Evolutionary conservation across 2,888 invertebrate genomes (phyloP), one percentile per base, ranked within the genome.

Genomic region (Idaea straminata): DNA sequence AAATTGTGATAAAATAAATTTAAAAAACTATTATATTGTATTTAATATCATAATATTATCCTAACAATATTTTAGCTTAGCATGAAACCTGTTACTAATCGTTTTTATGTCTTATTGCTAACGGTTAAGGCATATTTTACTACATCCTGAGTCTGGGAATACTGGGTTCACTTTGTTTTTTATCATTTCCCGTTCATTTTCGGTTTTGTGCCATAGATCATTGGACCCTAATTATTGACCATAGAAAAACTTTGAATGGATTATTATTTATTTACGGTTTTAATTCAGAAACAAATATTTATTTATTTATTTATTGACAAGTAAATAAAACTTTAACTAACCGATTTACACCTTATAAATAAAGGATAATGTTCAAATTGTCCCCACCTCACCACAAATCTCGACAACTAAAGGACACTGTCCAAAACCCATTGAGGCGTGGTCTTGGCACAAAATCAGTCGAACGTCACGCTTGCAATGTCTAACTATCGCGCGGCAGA

Each of bases 401-500:
- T 47, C 13, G 13, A 47, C 47, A 6, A 47, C 7, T 47, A 47
- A 47, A 47, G 47, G 10, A 13, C 47, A 47, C 5, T 47, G 47
- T 4, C 10, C 47, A 47, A 47, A 47, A 47, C 47, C 47, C 47
- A 13, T 13, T 10, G 6, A 6, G 47, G 10, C 47, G 47, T 47
- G 47, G 47, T 47, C 47, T 47, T 47, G 73, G 68, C 70, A 69
- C 72, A 72, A 71, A 70, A 66, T 25, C 67, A 68, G 65, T 67
- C 64, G 25, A 25, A 15, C 35, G 47, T 60, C 71, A 76, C 77
- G 73, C 70, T 71, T 70, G 70, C 67, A 61, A 82, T 86, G 80
- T 84, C 83, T 88, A 86, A 86, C 85, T 69, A 64, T 76, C 73
- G 77, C 76, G 77, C 83, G 77, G 79, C 85, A 86, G 89, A 88